Percentiles rank a stretch among this genome's conserved stretches.
Conservation (phyloP, 2,888 invertebrate species). For the Aphodius granarius region DNA sequence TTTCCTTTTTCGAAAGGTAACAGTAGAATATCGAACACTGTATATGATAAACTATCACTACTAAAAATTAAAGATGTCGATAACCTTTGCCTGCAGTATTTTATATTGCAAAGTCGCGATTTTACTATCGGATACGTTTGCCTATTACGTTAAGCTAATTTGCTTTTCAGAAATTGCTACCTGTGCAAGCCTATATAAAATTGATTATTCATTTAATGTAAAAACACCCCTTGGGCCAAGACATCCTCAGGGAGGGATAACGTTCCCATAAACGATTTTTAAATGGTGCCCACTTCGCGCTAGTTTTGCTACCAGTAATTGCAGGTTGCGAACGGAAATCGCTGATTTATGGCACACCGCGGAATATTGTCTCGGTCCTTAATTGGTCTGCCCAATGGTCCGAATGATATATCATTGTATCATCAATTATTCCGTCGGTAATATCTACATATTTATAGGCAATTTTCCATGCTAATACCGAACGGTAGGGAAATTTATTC, state of each 20-base stretch:
- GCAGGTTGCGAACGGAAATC: conserved; percentile 20
- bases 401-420: conserved; percentile 20
- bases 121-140: too few relatives aligned
- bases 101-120: too few relatives aligned
- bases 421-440: conserved; percentile 17
- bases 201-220: background rate
- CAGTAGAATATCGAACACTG: too few relatives aligned
- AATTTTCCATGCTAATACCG: conserved; percentile 14
- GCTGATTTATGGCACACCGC: conserved; percentile 21
- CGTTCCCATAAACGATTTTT: background rate
- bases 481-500: background rate
- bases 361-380: conserved; percentile 22
- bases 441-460: conserved; percentile 17
- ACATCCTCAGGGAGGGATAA: background rate
- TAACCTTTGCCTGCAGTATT: too few relatives aligned
- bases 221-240: background rate
- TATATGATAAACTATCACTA: too few relatives aligned
- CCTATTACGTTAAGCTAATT: too few relatives aligned
- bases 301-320: conserved; percentile 14
- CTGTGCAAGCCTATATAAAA: background rate
- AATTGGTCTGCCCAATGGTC: conserved; percentile 18
- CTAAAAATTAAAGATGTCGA: too few relatives aligned
- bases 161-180: background rate
- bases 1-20: too few relatives aligned
- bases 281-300: background rate